Base-by-base conservation (phyloP, 2,888 invertebrate genomes). In the Nephrocerus scutellatus region DNA sequence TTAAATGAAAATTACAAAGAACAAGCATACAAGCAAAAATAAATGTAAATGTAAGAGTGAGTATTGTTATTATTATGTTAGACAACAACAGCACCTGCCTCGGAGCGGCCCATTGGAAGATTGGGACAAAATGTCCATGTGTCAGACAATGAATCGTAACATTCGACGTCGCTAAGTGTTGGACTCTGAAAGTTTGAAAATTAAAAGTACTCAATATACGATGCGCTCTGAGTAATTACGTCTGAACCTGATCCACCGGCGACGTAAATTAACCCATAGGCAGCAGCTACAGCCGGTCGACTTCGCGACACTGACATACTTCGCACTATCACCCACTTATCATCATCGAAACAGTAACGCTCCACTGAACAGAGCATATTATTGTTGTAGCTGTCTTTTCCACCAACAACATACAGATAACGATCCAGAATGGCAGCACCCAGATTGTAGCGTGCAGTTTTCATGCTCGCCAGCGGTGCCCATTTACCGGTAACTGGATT, bases 401-500 rank as follows among this genome's bases (percentile, higher is more conserved):
- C 92, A 13, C 92, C 92, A 30, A 92, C 83, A 36, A 88, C 82
- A 66, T 92, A 93, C 33, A 93, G 74, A 58, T 79, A 77, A 51
- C 82, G 81, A 63, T 84, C 84, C 23, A 91, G 72, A 38, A 89
- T 81, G n/a, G 87, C 83, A 34, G 89, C 84, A 25, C 90, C 91
- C 74, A 91, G 85, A 72, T 92, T 90, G 44, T 85, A 85, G 43
- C 92, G 79, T 19, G 84, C 82, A 33, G 79, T 81, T 24, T 79
- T 74, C 86, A 92, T 85, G 19, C 82, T 75, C 10, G 84, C 77
- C 53, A 91, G 71, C 32, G 75, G 70, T 41, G 74, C 76, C 88
- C 90, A 91, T 62, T 84, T 82, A 52, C 80, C 78, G 4, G 84
- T 82, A 18, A 82, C 76, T 1, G 91, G 90, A 66, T 83, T 81